Conservation (phyloP, 1,140 invertebrate species). For the Anoplolepis gracilipes region DNA sequence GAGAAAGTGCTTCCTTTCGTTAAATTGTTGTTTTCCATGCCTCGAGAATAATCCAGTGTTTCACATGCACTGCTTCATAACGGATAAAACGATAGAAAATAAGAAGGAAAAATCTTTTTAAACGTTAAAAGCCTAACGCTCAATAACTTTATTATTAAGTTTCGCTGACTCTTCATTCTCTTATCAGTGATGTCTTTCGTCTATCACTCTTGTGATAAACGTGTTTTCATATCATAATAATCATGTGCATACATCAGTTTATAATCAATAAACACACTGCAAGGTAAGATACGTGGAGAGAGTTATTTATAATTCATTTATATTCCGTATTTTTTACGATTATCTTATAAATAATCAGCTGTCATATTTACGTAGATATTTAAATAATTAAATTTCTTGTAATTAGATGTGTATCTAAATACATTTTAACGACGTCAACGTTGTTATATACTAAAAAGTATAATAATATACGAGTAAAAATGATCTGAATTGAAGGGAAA, state of each 20-base stretch:
- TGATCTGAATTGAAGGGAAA: background rate
- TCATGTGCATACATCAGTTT: no score
- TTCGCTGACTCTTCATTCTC: background rate
- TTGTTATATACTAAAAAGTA: background rate
- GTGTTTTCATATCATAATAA: background rate
- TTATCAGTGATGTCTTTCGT: background rate
- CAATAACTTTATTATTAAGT: background rate
- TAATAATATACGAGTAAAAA: background rate
- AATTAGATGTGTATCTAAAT: background rate
- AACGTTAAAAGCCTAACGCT: background rate
- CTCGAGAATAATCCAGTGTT: slow-evolving; percentile 71
- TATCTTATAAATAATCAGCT: background rate
- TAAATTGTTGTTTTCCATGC: slow-evolving; percentile 72
- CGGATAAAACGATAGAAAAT: slow-evolving; percentile 16
- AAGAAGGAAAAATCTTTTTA: background rate
- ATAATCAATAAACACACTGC: background rate
- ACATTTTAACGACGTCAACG: background rate
- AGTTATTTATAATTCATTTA: background rate
- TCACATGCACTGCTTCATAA: slow-evolving; percentile 26
- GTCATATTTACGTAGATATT: background rate
- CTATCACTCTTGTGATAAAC: background rate
- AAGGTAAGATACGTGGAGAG: background rate
- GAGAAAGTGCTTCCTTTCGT: slow-evolving; percentile 80
- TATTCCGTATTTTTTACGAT: background rate
- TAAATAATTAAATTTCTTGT: background rate